Percentiles rank a stretch among this genome's conserved stretches.
phyloP scores from a whole-genome alignment of 2,888 invertebrate species.

The Drosophila antonietae region DNA sequence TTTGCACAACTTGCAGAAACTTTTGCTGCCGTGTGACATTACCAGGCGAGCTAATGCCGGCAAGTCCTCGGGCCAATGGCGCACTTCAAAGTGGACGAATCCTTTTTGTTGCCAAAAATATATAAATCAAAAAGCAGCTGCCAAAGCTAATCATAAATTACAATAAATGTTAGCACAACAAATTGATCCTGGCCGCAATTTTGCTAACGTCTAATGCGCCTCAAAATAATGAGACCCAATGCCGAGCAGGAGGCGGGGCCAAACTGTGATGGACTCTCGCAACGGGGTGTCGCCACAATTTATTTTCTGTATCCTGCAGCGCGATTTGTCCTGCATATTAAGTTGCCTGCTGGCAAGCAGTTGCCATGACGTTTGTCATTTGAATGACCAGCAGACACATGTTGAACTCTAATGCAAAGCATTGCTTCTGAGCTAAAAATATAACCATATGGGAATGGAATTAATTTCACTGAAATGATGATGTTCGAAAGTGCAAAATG shows the following conservation, averaged over 20 bases:
- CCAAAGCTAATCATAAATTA: conserved; percentile 71
- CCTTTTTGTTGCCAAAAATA: conserved; percentile 43
- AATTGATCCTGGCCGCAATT: conserved; percentile 48
- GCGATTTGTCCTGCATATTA: conserved; percentile 71
- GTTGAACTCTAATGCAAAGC: not conserved
- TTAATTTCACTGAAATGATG: not conserved
- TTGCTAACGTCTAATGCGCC: conserved; percentile 38
- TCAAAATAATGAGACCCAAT: conserved; percentile 47
- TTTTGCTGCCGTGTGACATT: conserved; percentile 68
- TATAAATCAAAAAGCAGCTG: conserved; percentile 58
- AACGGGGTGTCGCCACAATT: conserved; percentile 34
- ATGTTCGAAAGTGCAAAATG: not conserved
- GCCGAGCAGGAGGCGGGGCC: not conserved
- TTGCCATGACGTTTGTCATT: conserved; percentile 39
- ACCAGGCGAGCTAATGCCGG: conserved; percentile 49
- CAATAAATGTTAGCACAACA: conserved; percentile 65
- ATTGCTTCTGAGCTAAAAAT: not conserved
- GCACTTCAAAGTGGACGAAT: conserved; percentile 38
- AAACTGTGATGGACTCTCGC: conserved; percentile 19
- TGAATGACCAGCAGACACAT: conserved; percentile 37
- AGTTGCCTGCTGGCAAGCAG: conserved; percentile 48
- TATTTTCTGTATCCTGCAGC: conserved; percentile 45
- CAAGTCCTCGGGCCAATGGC: conserved; percentile 16
- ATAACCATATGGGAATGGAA: not conserved
- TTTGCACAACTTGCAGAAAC: conserved; percentile 48